phyloP scores from a whole-genome alignment of 2,113 vertebrate genomes.

The Talpa occidentalis region DNA sequence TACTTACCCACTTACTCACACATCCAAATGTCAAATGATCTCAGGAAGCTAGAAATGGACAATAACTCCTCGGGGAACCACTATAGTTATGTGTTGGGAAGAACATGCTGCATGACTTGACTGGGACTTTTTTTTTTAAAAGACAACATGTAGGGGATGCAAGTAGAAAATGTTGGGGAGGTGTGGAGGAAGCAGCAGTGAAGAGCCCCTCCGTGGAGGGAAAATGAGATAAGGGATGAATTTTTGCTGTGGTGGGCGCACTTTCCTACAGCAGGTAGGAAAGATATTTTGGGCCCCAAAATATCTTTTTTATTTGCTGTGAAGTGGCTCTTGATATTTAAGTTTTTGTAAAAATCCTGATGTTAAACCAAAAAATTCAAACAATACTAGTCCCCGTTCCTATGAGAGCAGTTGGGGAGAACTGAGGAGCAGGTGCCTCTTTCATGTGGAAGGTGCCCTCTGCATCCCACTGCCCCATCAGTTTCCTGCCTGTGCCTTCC shows the following conservation, averaged over 20 bases:
- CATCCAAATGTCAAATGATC: neutral
- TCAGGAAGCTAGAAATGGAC: neutral
- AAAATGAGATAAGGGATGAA: neutral
- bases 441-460: neutral
- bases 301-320: constrained; percentile 7
- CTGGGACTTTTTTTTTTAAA: neutral
- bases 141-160: neutral
- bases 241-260: constrained; percentile 15
- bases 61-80: neutral
- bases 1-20: too few species aligned
- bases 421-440: neutral
- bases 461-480: too few species aligned
- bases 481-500: neutral
- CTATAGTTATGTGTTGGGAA: neutral
- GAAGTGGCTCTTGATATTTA: neutral
- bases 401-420: neutral
- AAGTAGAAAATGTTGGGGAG: neutral
- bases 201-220: neutral
- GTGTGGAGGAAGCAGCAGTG: neutral
- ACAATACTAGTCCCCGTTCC: neutral
- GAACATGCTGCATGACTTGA: neutral
- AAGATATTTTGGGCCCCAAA: neutral
- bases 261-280: neutral
- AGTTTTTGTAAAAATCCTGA: constrained; percentile 20
- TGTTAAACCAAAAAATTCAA: neutral